phyloP scores from a whole-genome alignment of 1,140 invertebrate genomes.

The Mylabris phalerata region DNA sequence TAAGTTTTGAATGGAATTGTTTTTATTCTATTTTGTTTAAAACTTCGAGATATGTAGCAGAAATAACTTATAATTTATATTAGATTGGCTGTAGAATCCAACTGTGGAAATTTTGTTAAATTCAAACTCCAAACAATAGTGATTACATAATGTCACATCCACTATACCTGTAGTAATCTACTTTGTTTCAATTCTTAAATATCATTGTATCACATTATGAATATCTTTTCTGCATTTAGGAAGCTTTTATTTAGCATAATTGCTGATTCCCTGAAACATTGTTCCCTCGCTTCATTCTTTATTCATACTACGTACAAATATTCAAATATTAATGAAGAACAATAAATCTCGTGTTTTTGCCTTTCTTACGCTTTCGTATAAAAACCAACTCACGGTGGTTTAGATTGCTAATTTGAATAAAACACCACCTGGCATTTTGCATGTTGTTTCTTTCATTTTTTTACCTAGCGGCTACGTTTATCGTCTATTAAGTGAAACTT shows the following conservation, averaged over 20 bases:
- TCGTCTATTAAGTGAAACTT: no score
- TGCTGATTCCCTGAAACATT: slow-evolving; percentile 16
- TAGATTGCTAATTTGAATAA: slow-evolving; percentile 14
- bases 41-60: no score
- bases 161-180: neutral
- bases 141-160: no score
- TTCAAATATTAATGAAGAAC: slow-evolving; percentile 16
- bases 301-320: slow-evolving; percentile 14
- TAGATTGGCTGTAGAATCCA: no score
- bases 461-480: no score
- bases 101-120: no score
- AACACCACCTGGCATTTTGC: neutral
- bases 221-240: slow-evolving; percentile 14
- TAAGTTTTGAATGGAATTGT: no score
- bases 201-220: slow-evolving; percentile 14
- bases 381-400: slow-evolving; percentile 8
- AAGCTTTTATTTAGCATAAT: slow-evolving; percentile 14
- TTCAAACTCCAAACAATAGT: no score
- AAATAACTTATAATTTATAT: no score
- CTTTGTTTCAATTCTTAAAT: slow-evolving; percentile 16
- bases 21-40: no score
- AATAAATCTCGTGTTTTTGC: slow-evolving; percentile 13
- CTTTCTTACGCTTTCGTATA: slow-evolving; percentile 6
- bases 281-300: slow-evolving; percentile 15
- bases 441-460: no score